These are phyloP conservation scores for Proales similis DNA, from an alignment of 1,140 invertebrate genomes.

Conservation along the genomic window DNA sequence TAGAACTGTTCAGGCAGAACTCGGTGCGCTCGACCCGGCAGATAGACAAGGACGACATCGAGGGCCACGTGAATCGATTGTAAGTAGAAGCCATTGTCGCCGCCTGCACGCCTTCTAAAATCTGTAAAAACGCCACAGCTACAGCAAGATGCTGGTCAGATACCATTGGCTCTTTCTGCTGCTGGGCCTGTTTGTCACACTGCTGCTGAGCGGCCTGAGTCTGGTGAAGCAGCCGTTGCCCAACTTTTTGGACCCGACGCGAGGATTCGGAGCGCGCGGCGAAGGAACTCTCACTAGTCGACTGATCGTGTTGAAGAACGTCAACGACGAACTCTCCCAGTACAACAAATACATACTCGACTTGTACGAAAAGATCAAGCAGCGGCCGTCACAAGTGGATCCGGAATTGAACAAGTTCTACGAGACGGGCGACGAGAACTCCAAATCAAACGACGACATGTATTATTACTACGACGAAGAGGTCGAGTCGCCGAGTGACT, in stretches of 20 bases:
- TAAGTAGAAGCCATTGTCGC: not conserved
- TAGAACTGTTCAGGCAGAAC: not conserved
- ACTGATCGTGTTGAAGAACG: constrained; percentile 25
- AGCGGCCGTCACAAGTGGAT: not conserved
- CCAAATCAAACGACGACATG: not conserved
- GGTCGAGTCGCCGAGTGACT: too few species aligned
- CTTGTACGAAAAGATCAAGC: constrained; percentile 16
- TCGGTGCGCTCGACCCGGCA: not conserved
- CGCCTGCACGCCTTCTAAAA: not conserved
- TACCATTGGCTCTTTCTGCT: constrained; percentile 23
- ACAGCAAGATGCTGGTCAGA: constrained; percentile 20
- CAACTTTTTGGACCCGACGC: constrained; percentile 11
- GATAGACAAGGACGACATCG: not conserved
- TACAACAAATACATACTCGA: constrained; percentile 13
- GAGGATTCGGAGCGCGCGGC: constrained; percentile 30
- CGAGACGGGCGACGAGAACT: not conserved
- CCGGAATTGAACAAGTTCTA: not conserved
- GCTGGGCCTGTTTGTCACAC: not conserved
- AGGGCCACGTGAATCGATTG: not conserved
- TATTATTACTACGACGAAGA: not conserved
- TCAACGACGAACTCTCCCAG: constrained; percentile 18
- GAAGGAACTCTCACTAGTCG: constrained; percentile 18
- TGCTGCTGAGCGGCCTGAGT: not conserved
- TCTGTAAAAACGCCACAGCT: constrained; percentile 1
- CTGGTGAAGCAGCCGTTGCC: constrained; percentile 20